Conservation (phyloP, 2,888 invertebrate species). For the Notodonta dromedarius region DNA sequence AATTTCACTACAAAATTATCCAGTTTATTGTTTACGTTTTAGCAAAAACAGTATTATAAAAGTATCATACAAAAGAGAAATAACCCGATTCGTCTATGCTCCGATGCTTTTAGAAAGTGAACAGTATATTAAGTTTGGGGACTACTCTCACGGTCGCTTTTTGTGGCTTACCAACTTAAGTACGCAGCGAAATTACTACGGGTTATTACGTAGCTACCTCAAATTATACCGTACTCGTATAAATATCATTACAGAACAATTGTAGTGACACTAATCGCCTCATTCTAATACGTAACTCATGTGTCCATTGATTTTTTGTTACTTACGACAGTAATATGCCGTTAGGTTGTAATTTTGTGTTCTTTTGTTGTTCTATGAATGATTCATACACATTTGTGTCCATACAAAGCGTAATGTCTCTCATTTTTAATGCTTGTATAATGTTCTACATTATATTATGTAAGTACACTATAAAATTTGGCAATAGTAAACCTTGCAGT, state of each 20-base stretch:
- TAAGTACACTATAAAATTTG: neutral
- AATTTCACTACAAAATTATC: too few species aligned
- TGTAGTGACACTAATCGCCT: conserved; percentile 65
- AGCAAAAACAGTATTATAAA: conserved; percentile 14
- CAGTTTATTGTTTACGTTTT: conserved; percentile 8
- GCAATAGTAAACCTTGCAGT: neutral
- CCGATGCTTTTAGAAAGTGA: conserved; percentile 61
- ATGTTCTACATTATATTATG: neutral
- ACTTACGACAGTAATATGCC: conserved; percentile 40
- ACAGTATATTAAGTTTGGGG: conserved; percentile 40
- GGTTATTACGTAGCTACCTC: conserved; percentile 35
- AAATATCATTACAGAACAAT: conserved; percentile 56
- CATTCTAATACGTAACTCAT: conserved; percentile 48
- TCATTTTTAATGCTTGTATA: neutral
- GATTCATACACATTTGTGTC: conserved; percentile 25
- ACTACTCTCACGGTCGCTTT: conserved; percentile 50
- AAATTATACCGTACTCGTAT: conserved; percentile 57
- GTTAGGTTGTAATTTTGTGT: conserved; percentile 53
- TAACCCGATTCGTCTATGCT: conserved; percentile 28
- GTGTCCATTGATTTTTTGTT: conserved; percentile 61
- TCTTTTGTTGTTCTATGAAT: conserved; percentile 36
- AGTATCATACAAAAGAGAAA: conserved; percentile 35
- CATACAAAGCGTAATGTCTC: neutral
- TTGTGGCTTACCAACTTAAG: conserved; percentile 53
- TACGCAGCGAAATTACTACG: conserved; percentile 41